Conservation (phyloP, 1,140 invertebrate genomes). For the Lysiphlebus fabarum region DNA sequence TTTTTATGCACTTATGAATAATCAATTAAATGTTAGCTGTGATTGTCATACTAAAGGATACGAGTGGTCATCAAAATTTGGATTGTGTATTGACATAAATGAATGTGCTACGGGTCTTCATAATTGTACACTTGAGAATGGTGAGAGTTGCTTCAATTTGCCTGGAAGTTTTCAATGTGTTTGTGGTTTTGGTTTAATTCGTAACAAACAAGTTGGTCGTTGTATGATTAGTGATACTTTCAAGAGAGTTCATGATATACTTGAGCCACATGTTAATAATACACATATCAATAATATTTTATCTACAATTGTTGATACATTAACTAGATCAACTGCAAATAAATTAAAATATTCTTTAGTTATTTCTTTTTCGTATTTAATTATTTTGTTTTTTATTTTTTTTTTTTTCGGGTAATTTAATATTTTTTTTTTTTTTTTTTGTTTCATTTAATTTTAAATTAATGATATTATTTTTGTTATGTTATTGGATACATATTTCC, state of each 20-base stretch:
- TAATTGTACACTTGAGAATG: slow-evolving; percentile 45
- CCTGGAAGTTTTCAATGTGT: slow-evolving; percentile 56
- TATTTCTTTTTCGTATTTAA: no score
- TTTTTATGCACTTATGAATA: slow-evolving; percentile 53
- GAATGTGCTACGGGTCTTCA: slow-evolving; percentile 55
- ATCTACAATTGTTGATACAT: slow-evolving; percentile 20
- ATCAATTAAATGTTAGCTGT: slow-evolving; percentile 62
- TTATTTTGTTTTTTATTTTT: no score
- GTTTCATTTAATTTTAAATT: not conserved
- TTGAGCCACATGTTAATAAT: slow-evolving; percentile 4
- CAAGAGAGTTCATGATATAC: slow-evolving; percentile 15
- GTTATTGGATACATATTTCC: no score
- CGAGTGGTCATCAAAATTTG: slow-evolving; percentile 59
- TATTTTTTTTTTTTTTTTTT: not conserved
- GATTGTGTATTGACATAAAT: slow-evolving; percentile 63
- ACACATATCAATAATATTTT: slow-evolving; percentile 23
- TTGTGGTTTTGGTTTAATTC: slow-evolving; percentile 54
- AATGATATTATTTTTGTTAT: no score
- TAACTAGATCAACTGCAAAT: slow-evolving; percentile 27
- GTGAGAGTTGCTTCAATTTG: slow-evolving; percentile 60
- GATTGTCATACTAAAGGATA: slow-evolving; percentile 54
- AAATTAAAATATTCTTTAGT: not conserved
- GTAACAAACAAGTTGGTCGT: slow-evolving; percentile 33
- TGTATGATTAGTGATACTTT: slow-evolving; percentile 31
- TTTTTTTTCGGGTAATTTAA: not conserved